phyloP scores from a whole-genome alignment of 1,140 invertebrate species.

The Neodiprion lecontei region DNA sequence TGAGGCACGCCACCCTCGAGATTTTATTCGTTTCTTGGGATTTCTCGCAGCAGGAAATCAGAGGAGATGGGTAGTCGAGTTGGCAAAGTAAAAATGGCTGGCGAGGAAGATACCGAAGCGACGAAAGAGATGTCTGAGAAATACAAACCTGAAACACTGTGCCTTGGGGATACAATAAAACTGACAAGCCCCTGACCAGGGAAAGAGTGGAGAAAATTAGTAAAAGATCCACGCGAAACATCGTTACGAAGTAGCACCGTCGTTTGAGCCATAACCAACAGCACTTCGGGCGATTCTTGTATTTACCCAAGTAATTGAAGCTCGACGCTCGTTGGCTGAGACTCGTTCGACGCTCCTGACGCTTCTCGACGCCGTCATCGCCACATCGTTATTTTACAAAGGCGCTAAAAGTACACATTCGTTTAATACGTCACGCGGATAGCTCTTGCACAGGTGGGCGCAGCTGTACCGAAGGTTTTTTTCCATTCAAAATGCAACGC shows the following conservation, averaged over 20 bases:
- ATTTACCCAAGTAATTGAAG: constrained; percentile 7
- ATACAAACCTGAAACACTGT: background rate
- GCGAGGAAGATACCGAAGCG: no score
- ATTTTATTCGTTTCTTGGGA: no score
- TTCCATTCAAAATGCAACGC: no score
- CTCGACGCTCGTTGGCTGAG: constrained; percentile 1
- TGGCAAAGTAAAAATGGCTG: no score
- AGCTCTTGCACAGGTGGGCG: no score
- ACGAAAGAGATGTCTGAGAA: background rate
- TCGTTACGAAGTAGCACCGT: background rate
- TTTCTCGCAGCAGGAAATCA: no score
- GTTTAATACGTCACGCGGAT: no score
- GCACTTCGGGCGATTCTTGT: background rate
- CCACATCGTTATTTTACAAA: background rate
- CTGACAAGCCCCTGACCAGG: background rate
- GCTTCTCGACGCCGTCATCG: background rate
- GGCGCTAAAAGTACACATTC: background rate
- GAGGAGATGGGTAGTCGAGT: no score
- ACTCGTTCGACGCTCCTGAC: background rate
- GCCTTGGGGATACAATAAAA: background rate
- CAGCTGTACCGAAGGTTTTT: no score
- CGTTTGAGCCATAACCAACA: background rate
- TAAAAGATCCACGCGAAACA: background rate
- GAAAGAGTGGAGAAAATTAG: constrained; percentile 7
- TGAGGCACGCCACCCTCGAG: no score